Conservation (phyloP, 2,113 vertebrate genomes). For the Psilopogon haemacephalus region DNA sequence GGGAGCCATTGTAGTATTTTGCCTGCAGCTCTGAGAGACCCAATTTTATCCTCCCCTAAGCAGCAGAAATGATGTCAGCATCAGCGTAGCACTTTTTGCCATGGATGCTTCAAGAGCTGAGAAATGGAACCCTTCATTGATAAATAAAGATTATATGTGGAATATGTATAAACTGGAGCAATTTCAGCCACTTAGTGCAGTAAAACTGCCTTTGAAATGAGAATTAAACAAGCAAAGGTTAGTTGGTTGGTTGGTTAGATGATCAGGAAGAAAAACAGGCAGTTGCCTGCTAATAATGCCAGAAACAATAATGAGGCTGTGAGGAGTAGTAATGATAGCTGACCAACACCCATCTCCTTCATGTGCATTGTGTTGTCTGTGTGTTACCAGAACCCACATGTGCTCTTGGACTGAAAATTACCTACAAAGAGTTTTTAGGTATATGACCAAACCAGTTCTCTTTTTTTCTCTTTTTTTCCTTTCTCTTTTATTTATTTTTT, state of each 20-base stretch:
- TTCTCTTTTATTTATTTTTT: fast-evolving
- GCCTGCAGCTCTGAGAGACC: constrained; percentile 61
- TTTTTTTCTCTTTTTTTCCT: background rate
- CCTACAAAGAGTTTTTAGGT: background rate
- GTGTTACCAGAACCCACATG: fast-evolving
- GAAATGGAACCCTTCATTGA: background rate
- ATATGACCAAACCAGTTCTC: background rate
- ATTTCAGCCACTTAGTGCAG: background rate
- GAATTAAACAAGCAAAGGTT: background rate
- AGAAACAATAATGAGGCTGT: background rate
- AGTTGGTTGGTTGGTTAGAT: background rate
- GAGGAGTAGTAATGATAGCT: background rate
- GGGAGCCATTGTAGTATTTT: constrained; percentile 56
- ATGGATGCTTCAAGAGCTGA: background rate
- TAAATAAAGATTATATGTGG: constrained; percentile 1
- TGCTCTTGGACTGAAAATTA: background rate
- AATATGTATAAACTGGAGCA: background rate
- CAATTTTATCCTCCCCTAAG: constrained; percentile 55
- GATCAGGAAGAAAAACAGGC: background rate
- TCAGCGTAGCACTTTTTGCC: background rate
- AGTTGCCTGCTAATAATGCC: background rate
- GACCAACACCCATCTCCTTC: background rate
- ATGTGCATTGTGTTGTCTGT: background rate
- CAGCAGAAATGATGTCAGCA: constrained; percentile 36
- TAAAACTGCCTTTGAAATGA: background rate